A percentile compares a stretch with the other conserved stretches of the same genome.
Evolutionary conservation across 2,888 invertebrate genomes (phyloP).

Genomic region (Acronicta psi): DNA sequence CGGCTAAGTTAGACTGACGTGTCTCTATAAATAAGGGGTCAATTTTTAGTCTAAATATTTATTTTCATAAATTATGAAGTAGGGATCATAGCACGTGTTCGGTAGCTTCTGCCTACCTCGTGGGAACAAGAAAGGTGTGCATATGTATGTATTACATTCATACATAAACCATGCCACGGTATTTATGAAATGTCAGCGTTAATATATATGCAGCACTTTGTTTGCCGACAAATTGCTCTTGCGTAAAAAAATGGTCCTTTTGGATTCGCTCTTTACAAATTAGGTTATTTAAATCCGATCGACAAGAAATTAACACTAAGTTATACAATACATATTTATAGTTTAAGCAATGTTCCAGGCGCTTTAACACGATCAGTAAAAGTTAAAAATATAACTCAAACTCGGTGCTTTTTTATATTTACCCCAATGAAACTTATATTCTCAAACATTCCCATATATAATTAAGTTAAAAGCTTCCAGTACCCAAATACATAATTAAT

Average conservation of each 20-base stretch:
- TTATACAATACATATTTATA: too few relatives aligned
- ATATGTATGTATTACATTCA: too few relatives aligned
- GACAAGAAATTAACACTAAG: too few relatives aligned
- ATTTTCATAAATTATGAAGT: not conserved
- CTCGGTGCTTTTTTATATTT: not conserved
- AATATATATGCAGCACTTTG: too few relatives aligned
- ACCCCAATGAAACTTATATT: not conserved
- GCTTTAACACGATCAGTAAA: too few relatives aligned
- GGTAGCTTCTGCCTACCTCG: not conserved
- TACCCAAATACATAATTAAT: conserved; percentile 22
- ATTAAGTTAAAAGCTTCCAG: conserved; percentile 28
- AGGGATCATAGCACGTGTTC: not conserved
- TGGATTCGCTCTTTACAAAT: too few relatives aligned
- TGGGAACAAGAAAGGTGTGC: not conserved
- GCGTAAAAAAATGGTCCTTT: too few relatives aligned
- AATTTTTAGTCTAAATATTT: not conserved
- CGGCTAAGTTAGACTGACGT: conserved; percentile 35
- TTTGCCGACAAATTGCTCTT: too few relatives aligned
- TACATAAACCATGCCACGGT: not conserved
- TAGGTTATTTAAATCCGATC: too few relatives aligned
- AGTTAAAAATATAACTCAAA: not conserved
- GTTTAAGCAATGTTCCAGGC: too few relatives aligned
- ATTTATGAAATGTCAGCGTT: not conserved
- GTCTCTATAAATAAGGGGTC: conserved; percentile 23
- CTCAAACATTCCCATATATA: conserved; percentile 6